A percentile compares a stretch with the other conserved stretches of the same genome.
Evolutionary conservation across 2,888 invertebrate species (phyloP).

Genomic region (Dasypogon diadema): DNA sequence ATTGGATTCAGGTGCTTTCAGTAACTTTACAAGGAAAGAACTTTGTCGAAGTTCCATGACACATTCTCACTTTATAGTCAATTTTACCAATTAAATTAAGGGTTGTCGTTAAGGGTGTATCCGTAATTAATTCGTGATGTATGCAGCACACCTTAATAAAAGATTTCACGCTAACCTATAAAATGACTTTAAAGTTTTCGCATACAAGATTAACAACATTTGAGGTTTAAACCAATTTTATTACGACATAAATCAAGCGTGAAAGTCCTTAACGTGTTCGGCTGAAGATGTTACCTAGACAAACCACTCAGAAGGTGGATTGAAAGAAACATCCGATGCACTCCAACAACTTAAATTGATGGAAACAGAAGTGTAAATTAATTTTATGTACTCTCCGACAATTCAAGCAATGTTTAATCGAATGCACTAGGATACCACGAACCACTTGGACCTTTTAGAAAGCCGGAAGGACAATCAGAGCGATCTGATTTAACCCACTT

Average conservation of each 20-base stretch:
- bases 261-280: slow-evolving; percentile 13
- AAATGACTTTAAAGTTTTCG: too few species aligned
- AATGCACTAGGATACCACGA: neutral
- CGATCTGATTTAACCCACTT: slow-evolving; percentile 6
- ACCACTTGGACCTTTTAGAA: neutral
- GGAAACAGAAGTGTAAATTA: neutral
- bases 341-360: neutral
- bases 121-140: too few species aligned
- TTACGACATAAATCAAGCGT: slow-evolving; percentile 2
- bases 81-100: too few species aligned
- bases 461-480: neutral
- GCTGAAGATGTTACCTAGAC: neutral
- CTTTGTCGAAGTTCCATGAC: too few species aligned
- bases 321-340: neutral
- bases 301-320: too few species aligned
- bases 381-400: slow-evolving; percentile 3
- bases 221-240: slow-evolving; percentile 19
- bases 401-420: neutral
- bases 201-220: neutral
- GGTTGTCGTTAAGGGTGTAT: too few species aligned
- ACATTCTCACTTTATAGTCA: too few species aligned
- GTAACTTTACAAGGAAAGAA: too few species aligned
- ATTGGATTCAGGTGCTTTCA: too few species aligned
- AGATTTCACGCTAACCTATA: too few species aligned
- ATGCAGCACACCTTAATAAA: too few species aligned